These are phyloP conservation scores for Sprattus sprattus DNA, from an alignment of 2,113 vertebrate genomes.

Conservation along the genomic window DNA sequence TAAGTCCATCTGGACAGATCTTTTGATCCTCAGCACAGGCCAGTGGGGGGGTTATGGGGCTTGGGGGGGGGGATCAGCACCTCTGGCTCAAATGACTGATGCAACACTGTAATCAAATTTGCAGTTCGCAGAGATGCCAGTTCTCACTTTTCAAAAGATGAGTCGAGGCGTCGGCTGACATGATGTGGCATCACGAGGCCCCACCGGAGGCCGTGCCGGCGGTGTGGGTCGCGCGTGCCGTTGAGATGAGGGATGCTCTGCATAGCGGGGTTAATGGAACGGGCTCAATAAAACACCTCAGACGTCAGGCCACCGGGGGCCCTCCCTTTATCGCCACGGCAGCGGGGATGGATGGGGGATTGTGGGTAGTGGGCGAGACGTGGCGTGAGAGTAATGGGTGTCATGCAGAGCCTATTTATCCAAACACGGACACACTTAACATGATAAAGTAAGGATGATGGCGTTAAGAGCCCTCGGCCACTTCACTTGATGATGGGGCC, in stretches of 20 bases:
- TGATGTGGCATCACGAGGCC: neutral
- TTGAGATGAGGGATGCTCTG: neutral
- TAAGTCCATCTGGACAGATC: neutral
- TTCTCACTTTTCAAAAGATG: neutral
- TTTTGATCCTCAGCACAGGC: no score
- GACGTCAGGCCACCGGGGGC: neutral
- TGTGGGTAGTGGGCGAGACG: neutral
- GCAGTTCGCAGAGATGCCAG: neutral
- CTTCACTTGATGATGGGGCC: neutral
- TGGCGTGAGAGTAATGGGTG: neutral
- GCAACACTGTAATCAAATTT: neutral
- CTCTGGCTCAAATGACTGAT: neutral
- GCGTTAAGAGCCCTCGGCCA: neutral
- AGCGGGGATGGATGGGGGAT: neutral
- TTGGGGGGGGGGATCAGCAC: no score
- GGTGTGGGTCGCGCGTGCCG: neutral
- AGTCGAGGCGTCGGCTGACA: neutral
- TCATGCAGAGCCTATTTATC: neutral
- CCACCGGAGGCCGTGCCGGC: no score
- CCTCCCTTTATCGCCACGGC: neutral
- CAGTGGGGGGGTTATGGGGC: no score
- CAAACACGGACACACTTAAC: slow-evolving; percentile 11
- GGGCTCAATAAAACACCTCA: neutral
- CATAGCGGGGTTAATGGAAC: slow-evolving; percentile 10
- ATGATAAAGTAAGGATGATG: slow-evolving; percentile 6